phyloP scores from a whole-genome alignment of 37 sponge, comb jelly and placozoan genomes.

The Axinella damicornis region DNA sequence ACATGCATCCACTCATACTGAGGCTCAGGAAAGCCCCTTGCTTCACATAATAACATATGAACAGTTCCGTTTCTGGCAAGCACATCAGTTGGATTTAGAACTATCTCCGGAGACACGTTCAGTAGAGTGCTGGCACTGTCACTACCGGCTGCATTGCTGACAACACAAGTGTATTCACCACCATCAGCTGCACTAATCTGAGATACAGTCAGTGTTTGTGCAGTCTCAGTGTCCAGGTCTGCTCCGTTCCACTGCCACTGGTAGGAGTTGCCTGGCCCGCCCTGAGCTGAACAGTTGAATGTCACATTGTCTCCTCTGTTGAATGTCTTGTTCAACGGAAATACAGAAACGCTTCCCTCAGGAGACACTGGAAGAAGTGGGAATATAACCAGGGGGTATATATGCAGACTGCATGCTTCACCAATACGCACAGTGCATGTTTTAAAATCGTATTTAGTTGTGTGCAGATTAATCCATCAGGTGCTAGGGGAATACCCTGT shows the following conservation, averaged over 20 bases:
- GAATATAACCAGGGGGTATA: no score
- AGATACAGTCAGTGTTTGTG: not conserved
- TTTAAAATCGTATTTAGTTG: no score
- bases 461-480: no score
- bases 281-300: slow-evolving; percentile 61
- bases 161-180: slow-evolving; percentile 70
- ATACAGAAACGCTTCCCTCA: slow-evolving; percentile 17
- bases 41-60: slow-evolving; percentile 44
- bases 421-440: no score
- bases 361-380: slow-evolving; percentile 36
- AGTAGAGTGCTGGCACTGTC: slow-evolving; percentile 25
- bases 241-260: slow-evolving; percentile 22
- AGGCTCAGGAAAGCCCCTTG: slow-evolving; percentile 53
- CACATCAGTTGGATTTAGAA: not conserved
- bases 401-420: no score
- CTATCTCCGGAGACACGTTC: slow-evolving; percentile 22
- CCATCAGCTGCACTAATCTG: slow-evolving; percentile 53
- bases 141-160: slow-evolving; percentile 61
- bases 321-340: not conserved
- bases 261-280: slow-evolving; percentile 63
- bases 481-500: no score
- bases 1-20: slow-evolving; percentile 15
- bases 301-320: slow-evolving; percentile 9
- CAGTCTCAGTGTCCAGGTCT: not conserved
- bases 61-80: slow-evolving; percentile 2